phyloP scores from a whole-genome alignment of 2,113 vertebrate species.

The Neodon shergylaensis region DNA sequence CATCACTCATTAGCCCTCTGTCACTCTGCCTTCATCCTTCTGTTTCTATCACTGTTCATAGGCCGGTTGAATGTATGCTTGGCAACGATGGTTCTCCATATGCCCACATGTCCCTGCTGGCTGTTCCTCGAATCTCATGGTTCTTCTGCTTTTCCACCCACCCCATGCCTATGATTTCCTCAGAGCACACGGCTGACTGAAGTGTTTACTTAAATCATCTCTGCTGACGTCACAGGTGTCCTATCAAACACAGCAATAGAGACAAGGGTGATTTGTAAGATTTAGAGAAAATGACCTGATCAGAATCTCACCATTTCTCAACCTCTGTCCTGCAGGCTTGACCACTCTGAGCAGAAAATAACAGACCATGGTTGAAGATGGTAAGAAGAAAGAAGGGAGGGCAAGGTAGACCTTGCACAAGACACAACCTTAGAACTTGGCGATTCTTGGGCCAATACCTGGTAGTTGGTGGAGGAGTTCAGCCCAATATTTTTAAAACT shows the following conservation, averaged over 20 bases:
- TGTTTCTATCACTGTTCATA: neutral
- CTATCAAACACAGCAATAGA: neutral
- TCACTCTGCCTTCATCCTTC: neutral
- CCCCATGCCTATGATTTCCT: neutral
- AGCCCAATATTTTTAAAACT: neutral
- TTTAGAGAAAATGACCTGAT: no score
- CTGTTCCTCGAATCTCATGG: neutral
- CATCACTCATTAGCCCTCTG: neutral
- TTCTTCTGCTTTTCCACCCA: no score
- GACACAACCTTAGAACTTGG: rapidly evolving
- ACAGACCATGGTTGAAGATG: no score
- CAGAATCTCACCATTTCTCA: neutral
- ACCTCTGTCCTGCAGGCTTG: neutral
- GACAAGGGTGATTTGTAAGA: neutral
- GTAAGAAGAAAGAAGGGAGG: neutral
- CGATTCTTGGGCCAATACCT: neutral
- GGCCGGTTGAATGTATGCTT: rapidly evolving
- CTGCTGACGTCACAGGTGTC: no score
- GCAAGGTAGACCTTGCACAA: neutral
- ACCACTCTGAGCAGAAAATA: neutral
- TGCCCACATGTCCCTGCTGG: neutral
- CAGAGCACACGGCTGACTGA: neutral
- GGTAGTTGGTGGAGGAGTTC: neutral
- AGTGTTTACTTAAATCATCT: neutral
- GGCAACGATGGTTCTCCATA: neutral